These are phyloP conservation scores for Sphinx pinastri DNA, from an alignment of 2,888 invertebrate genomes.

Conservation along the genomic window DNA sequence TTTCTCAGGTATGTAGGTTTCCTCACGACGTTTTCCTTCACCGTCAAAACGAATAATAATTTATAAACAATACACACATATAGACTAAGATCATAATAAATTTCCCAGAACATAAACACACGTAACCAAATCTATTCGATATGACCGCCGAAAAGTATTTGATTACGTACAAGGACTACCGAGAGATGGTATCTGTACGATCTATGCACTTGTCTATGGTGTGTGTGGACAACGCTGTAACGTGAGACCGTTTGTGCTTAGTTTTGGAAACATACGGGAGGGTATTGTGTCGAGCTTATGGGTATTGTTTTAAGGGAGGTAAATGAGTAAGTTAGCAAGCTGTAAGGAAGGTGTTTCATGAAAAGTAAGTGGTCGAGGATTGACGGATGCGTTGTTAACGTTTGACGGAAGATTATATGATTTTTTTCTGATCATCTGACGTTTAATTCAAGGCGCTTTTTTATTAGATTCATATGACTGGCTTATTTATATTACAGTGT, in stretches of 20 bases:
- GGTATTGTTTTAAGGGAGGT: neutral
- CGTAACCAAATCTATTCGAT: constrained; percentile 32
- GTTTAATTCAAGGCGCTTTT: too few species aligned
- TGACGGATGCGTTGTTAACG: too few species aligned
- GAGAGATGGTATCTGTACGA: constrained; percentile 52
- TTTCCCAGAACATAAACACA: neutral
- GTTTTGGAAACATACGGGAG: constrained; percentile 28
- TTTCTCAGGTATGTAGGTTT: too few species aligned
- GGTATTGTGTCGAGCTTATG: neutral
- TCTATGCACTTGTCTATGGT: constrained; percentile 43
- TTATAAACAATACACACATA: neutral
- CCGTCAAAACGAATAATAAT: neutral
- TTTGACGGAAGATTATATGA: too few species aligned
- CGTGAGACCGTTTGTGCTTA: constrained; percentile 56
- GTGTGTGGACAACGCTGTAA: constrained; percentile 64
- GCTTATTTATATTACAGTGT: too few species aligned
- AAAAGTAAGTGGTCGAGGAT: too few species aligned
- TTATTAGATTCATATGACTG: too few species aligned
- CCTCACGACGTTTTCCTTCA: too few species aligned
- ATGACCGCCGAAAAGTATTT: constrained; percentile 46
- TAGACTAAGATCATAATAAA: neutral
- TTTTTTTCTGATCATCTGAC: too few species aligned
- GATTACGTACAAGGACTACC: constrained; percentile 59
- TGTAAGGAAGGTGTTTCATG: neutral
- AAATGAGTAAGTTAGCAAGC: too few species aligned